Evolutionary conservation across 2,797 vertebrate genomes (phyloP).

Genomic region (Phyllotis vaccarum): DNA sequence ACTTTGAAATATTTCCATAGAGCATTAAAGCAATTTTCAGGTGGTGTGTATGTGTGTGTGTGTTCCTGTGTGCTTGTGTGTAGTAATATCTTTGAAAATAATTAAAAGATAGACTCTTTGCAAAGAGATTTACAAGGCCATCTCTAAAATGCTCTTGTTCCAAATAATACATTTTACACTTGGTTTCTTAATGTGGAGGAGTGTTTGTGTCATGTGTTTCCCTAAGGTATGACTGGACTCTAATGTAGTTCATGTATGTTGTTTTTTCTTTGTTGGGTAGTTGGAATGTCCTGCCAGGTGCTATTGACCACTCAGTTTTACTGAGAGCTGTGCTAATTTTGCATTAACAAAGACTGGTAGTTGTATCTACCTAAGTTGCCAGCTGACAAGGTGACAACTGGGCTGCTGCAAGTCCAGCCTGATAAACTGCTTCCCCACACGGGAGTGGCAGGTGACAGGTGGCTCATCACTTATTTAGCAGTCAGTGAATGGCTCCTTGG

Average conservation of each 20-base stretch:
- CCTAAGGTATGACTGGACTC: not conserved
- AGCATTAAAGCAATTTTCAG: slow-evolving; percentile 47
- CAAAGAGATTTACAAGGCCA: not conserved
- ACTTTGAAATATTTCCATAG: slow-evolving; percentile 46
- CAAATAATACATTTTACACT: not conserved
- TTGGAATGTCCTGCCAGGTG: slow-evolving; percentile 2
- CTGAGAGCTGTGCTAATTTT: not conserved
- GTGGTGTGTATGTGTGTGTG: not conserved
- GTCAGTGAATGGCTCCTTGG: not conserved
- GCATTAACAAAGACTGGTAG: not conserved
- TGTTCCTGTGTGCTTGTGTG: not conserved
- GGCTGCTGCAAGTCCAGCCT: not conserved
- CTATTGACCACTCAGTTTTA: not conserved
- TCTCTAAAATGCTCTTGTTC: slow-evolving; percentile 22
- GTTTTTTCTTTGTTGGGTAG: not conserved
- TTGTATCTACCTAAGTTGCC: not conserved
- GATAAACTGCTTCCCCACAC: not conserved
- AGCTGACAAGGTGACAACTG: not conserved
- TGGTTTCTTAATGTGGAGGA: slow-evolving; percentile 22
- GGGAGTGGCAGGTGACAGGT: not conserved
- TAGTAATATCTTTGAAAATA: slow-evolving; percentile 43
- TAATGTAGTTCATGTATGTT: not conserved
- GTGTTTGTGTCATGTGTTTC: not conserved
- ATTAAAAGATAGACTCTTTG: slow-evolving; percentile 13
- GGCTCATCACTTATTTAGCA: not conserved